Conservation (phyloP, 1,140 invertebrate genomes). For the Charaxes varanes region DNA sequence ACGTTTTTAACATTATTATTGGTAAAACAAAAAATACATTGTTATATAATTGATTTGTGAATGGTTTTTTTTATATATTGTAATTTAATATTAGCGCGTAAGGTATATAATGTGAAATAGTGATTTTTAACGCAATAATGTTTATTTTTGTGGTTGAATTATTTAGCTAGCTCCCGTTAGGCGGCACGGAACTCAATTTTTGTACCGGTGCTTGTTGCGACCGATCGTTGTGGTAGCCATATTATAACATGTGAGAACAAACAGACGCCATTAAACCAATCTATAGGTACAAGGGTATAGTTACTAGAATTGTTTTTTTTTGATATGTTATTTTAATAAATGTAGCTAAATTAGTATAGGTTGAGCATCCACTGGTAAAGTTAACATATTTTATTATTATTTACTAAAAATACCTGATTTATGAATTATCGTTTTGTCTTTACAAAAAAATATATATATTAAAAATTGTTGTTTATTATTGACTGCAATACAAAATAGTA, state of each 20-base stretch:
- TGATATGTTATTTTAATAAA: too few species aligned
- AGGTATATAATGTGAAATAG: slow-evolving; percentile 34
- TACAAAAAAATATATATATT: too few species aligned
- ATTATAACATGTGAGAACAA: slow-evolving; percentile 20
- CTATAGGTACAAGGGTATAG: slow-evolving; percentile 19
- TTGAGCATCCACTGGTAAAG: too few species aligned
- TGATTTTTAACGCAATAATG: slow-evolving; percentile 45
- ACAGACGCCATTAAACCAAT: slow-evolving; percentile 17
- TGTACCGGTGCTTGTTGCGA: slow-evolving; percentile 23
- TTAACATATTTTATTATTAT: too few species aligned
- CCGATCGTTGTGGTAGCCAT: slow-evolving; percentile 17
- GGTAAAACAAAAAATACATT: slow-evolving; percentile 46
- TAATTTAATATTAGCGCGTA: slow-evolving; percentile 47
- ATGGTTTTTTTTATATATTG: slow-evolving; percentile 38
- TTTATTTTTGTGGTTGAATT: slow-evolving; percentile 26
- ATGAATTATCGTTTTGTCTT: too few species aligned
- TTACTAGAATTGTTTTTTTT: slow-evolving; percentile 12
- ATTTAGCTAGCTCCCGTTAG: slow-evolving; percentile 23
- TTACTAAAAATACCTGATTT: too few species aligned
- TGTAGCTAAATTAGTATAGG: too few species aligned
- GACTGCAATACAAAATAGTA: too few species aligned
- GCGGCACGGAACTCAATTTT: slow-evolving; percentile 22
- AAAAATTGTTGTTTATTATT: too few species aligned
- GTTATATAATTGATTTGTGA: slow-evolving; percentile 51
- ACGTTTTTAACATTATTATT: slow-evolving; percentile 47